Base-by-base conservation (phyloP, 2,797 vertebrate species). In the Leuciscus waleckii region DNA sequence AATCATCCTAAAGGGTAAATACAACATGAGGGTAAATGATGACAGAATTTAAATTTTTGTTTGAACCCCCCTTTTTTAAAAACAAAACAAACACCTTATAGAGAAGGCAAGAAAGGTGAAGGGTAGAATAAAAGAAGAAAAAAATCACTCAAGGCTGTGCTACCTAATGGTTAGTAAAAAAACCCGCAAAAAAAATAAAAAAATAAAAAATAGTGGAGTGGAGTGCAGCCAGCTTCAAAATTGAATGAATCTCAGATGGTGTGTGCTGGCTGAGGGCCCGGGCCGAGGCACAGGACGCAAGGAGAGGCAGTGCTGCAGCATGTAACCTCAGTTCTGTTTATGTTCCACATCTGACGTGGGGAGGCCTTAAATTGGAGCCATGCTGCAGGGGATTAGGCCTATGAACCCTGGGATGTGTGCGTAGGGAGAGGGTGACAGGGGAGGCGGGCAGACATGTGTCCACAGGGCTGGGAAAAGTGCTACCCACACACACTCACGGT, bases 291-390 rank as follows among this genome's bases (percentile, higher is more conserved):
- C 82, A 69, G 61, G 49, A 86, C 58, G 81, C 75, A 35, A 82
- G 78, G 83, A 87, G 88, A 88, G 82, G 87, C 90, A 82, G 86
- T 81, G 86, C 83, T 86, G 88, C 87, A 87, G 81, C 78, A 83
- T 88, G 90, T 88, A 91, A 93, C 92, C 89, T 88, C 74, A 90
- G 90, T 85, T 91, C 90, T 93, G 92, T 94, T 93, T 93, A 92
- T 93, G 92, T 90, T 92, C 90, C 88, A 91, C 92, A 90, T 90
- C 85, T 92, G 92, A 91, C 73, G 54, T 90, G 85, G 91, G 90
- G 90, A 92, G 92, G 90, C 90, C 92, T 93, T 92, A 94, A 94
- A 95, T 94, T 95, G 91, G 92, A 94, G 90, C 92, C 93, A 92
- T 94, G 93, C 93, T 94, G 93, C 85, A 91, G 90, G 90, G 90